A percentile compares a stretch with the other conserved stretches of the same genome.
phyloP scores from a whole-genome alignment of 2,888 invertebrate genomes.

The Strigamia maritima region DNA sequence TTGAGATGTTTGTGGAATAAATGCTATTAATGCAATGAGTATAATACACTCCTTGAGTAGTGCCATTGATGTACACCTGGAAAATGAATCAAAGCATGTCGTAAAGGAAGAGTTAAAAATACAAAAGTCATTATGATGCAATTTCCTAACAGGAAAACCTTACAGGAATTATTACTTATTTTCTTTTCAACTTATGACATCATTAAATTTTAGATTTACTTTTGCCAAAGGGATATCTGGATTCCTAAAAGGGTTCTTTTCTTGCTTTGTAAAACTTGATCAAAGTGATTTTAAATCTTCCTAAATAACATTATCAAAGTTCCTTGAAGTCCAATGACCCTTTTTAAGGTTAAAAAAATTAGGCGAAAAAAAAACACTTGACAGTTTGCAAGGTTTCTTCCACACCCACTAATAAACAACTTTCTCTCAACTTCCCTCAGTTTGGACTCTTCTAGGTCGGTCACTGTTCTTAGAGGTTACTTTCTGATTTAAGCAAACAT shows the following conservation, averaged over 20 bases:
- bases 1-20: not conserved
- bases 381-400: constrained; percentile 13
- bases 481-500: not conserved
- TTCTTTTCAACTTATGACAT: not conserved
- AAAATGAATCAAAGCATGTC: not conserved
- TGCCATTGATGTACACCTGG: not conserved
- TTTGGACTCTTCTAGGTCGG: constrained; percentile 20
- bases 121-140: not conserved
- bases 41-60: not conserved
- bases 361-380: not conserved
- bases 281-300: not conserved
- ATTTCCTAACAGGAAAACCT: not conserved
- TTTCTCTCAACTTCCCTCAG: constrained; percentile 5
- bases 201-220: not conserved
- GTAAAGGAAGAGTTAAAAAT: not conserved
- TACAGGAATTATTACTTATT: not conserved
- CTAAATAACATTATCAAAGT: constrained; percentile 10
- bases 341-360: not conserved
- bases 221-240: not conserved
- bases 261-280: not conserved
- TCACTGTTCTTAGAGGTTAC: constrained; percentile 18
- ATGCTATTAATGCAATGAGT: not conserved
- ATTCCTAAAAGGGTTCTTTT: not conserved
- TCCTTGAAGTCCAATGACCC: not conserved
- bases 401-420: constrained; percentile 10